phyloP scores from a whole-genome alignment of 2,113 vertebrate genomes.

The Cebus imitator region DNA sequence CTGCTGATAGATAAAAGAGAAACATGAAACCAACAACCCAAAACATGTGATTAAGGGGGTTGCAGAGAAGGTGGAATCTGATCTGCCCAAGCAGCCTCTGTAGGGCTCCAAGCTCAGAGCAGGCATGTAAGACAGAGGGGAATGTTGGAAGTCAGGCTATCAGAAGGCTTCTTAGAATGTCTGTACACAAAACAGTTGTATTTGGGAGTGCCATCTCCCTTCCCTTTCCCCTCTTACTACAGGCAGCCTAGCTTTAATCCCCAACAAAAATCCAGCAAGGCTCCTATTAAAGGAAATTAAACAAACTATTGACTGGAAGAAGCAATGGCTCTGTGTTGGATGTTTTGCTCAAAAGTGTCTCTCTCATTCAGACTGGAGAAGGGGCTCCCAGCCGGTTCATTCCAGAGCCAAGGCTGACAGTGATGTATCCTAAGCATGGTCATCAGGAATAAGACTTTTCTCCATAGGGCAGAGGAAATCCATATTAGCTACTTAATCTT shows the following conservation, averaged over 20 bases:
- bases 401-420: not conserved
- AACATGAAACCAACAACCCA: not conserved
- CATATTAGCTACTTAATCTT: not conserved
- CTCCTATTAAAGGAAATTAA: slow-evolving; percentile 11
- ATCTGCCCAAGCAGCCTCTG: not conserved
- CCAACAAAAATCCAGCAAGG: not conserved
- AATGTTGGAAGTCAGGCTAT: not conserved
- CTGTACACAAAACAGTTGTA: not conserved
- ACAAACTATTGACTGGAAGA: not conserved
- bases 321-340: not conserved
- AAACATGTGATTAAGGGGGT: not conserved
- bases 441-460: not conserved
- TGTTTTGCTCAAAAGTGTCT: not conserved
- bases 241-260: not conserved
- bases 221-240: not conserved
- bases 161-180: not conserved
- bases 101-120: not conserved
- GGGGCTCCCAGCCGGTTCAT: not conserved
- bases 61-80: not conserved
- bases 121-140: not conserved
- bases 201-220: not conserved
- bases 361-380: not conserved
- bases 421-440: not conserved
- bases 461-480: not conserved
- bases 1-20: not conserved